Evolutionary conservation across 2,797 vertebrate species (phyloP).

Genomic region (Knipowitschia caucasica): DNA sequence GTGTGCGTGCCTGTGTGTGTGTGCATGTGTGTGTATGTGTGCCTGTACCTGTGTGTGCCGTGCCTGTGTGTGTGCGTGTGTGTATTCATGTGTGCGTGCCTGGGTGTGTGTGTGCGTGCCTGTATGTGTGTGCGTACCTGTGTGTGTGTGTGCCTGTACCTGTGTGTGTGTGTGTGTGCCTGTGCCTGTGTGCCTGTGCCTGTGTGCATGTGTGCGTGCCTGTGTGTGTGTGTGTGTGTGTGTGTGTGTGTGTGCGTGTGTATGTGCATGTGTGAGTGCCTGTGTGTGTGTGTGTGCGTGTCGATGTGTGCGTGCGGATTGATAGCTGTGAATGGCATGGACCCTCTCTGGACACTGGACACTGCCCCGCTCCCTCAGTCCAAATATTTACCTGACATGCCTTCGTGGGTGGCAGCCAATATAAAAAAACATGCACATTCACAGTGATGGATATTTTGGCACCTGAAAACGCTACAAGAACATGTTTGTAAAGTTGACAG

Average conservation of each 20-base stretch:
- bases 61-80: too few relatives aligned
- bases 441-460: conserved; percentile 46
- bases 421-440: conserved; percentile 61
- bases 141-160: too few relatives aligned
- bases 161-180: too few relatives aligned
- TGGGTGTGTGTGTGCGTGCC: too few relatives aligned
- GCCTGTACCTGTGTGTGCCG: too few relatives aligned
- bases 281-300: conserved; percentile 2
- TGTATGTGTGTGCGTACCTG: too few relatives aligned
- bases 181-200: too few relatives aligned
- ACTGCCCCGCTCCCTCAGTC: conserved; percentile 55
- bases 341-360: conserved; percentile 65
- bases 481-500: conserved; percentile 46
- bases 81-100: too few relatives aligned
- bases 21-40: too few relatives aligned
- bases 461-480: conserved; percentile 18
- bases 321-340: conserved; percentile 53
- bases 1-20: too few relatives aligned
- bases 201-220: too few relatives aligned
- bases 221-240: conserved; percentile 9
- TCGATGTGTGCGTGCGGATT: conserved; percentile 40
- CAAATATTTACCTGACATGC: conserved; percentile 75
- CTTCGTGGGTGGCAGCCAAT: conserved; percentile 76
- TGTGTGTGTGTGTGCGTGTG: conserved; percentile 37
- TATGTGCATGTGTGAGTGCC: conserved; percentile 31